Base-by-base conservation (phyloP, 2,888 invertebrate species). In the Agrochola lychnidis region DNA sequence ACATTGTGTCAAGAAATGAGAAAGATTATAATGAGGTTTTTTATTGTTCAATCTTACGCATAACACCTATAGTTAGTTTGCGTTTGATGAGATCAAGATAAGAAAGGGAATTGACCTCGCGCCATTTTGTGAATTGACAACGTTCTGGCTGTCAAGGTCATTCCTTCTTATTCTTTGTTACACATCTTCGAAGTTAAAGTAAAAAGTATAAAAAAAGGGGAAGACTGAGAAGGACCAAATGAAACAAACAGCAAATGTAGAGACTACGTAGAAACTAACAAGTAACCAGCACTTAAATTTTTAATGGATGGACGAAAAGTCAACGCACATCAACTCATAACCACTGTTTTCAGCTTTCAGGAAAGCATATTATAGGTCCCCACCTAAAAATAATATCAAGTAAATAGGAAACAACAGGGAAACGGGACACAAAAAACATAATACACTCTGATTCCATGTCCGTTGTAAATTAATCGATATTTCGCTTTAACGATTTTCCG, bases 391-490 rank as follows among this genome's bases (percentile, higher is more conserved):
- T 19, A 10, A 42, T 42, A 16, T 42, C 12, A 30, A 42, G 62
- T 7, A 42, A 45, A 30, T 36, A 22, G 10, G 16, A 59, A 71
- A 56, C 51, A 51, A 9, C 14, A 56, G n/a, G 25, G 30, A 51
- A 66, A 10, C 4, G 36, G 14, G 4, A 9, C 14, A 48, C 14
- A 40, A 70, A 63, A 59, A 84, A 72, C 7, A 69, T 16, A 42
- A 62, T 61, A 79, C 12, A 30, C 45, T 69, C 12, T 19, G n/a
- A 70, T 73, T 71, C 51, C 59, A 68, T 63, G 70, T 48, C 73
- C 61, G 48, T 56, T 76, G 40, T 45, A 71, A 82, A 53, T 59
- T 66, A 84, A 79, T 86, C 70, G 62, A 73, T 68, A 76, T 86
- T 79, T 79, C 59, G 12, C 57, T 62, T 70, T 53, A 85, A 73